Percentiles rank a stretch among this genome's conserved stretches.
Conservation (phyloP, 23 tunicate species). For the Styela plicata region DNA sequence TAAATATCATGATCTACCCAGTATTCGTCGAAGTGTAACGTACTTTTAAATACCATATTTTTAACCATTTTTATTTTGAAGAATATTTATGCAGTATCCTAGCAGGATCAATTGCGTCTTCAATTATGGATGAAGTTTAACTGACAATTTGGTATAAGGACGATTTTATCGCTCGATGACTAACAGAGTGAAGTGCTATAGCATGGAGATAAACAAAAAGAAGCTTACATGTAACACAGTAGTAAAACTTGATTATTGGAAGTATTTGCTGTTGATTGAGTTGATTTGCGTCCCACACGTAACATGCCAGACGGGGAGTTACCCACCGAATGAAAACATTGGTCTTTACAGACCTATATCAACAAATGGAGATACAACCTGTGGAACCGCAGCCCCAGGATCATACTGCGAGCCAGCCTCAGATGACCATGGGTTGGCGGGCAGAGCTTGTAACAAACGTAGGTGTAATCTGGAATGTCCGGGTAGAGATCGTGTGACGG, state of each 20-base stretch:
- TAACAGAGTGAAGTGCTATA: too few relatives aligned
- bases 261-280: too few relatives aligned
- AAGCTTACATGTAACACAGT: too few relatives aligned
- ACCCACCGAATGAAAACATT: conserved; percentile 49
- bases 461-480: conserved; percentile 64
- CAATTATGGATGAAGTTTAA: not conserved
- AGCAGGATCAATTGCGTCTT: not conserved
- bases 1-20: not conserved
- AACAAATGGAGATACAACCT: conserved; percentile 42
- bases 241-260: too few relatives aligned
- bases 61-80: not conserved
- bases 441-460: conserved; percentile 38
- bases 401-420: conserved; percentile 66
- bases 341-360: conserved; percentile 43
- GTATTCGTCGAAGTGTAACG: too few relatives aligned
- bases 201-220: too few relatives aligned
- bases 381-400: conserved; percentile 38
- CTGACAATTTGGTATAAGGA: not conserved
- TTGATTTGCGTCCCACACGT: too few relatives aligned
- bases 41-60: too few relatives aligned
- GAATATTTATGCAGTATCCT: not conserved
- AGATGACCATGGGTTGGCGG: conserved; percentile 38
- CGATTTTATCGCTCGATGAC: too few relatives aligned
- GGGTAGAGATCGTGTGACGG: conserved; percentile 39
- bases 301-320: conserved; percentile 4